Conservation (phyloP, 2,797 vertebrate genomes). For the Danionella dracula region DNA sequence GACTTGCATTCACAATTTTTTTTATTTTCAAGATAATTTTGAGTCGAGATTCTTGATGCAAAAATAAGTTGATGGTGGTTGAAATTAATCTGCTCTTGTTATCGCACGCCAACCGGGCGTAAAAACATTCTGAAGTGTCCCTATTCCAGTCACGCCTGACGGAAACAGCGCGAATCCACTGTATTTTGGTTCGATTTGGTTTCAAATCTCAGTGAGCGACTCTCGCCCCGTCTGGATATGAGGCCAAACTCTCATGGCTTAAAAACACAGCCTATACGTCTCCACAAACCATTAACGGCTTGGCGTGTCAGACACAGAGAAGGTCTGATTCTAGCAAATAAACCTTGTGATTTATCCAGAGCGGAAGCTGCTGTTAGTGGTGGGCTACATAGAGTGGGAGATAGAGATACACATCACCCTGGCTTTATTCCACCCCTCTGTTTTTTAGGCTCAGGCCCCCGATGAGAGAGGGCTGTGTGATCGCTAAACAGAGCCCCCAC, state of each 20-base stretch:
- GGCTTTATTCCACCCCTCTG: too few species aligned
- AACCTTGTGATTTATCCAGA: conserved; percentile 10
- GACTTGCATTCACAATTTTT: too few species aligned
- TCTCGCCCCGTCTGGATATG: conserved; percentile 9
- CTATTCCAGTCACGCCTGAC: not conserved
- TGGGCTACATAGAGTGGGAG: not conserved
- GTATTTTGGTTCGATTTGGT: conserved; percentile 6
- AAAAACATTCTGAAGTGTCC: conserved; percentile 1
- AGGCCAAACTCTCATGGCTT: not conserved
- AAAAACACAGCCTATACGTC: conserved; percentile 6
- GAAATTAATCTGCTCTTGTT: conserved; percentile 4
- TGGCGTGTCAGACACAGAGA: conserved; percentile 24
- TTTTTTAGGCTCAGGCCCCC: conserved; percentile 69
- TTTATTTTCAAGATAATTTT: too few species aligned
- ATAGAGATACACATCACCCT: conserved; percentile 27
- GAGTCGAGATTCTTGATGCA: too few species aligned
- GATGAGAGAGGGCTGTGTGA: conserved; percentile 71
- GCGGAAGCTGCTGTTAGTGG: conserved; percentile 9
- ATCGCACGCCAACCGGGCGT: conserved; percentile 16
- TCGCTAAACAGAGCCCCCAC: conserved; percentile 68
- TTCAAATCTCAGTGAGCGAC: conserved; percentile 11
- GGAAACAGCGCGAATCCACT: not conserved
- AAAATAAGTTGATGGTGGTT: not conserved
- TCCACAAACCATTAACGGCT: conserved; percentile 35
- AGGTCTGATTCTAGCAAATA: conserved; percentile 40